Percentiles rank a stretch among this genome's conserved stretches.
These are phyloP conservation scores for Baryphthengus martii DNA, from an alignment of 2,113 vertebrate genomes.

Conservation along the genomic window DNA sequence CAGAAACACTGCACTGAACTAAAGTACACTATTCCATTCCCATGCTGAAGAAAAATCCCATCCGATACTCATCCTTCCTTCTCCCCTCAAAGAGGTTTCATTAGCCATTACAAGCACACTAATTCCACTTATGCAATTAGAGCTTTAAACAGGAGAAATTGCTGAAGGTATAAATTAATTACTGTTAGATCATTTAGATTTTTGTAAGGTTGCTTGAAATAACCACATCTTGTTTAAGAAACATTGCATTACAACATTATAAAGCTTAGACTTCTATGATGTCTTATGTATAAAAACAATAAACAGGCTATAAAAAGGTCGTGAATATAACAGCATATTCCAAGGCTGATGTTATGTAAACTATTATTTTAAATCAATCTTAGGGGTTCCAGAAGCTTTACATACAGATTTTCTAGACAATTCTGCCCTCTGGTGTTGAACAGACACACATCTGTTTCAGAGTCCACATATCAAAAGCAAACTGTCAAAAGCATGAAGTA, in stretches of 20 bases:
- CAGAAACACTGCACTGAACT: not conserved
- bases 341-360: not conserved
- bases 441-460: not conserved
- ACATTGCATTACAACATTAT: not conserved
- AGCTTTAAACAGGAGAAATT: not conserved
- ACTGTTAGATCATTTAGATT: not conserved
- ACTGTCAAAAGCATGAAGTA: not conserved
- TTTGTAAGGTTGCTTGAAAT: not conserved
- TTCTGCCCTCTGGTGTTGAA: slow-evolving; percentile 49
- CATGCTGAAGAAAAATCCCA: not conserved
- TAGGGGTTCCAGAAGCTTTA: not conserved
- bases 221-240: not conserved
- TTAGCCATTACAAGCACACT: not conserved
- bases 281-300: not conserved
- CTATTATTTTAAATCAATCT: not conserved
- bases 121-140: not conserved
- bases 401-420: not conserved
- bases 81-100: not conserved
- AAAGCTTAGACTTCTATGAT: no score
- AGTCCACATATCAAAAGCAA: not conserved
- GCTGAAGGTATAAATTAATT: not conserved
- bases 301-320: not conserved
- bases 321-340: not conserved
- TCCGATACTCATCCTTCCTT: not conserved
- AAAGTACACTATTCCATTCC: not conserved